phyloP scores from a whole-genome alignment of 2,888 invertebrate species.

The Notodonta ziczac region DNA sequence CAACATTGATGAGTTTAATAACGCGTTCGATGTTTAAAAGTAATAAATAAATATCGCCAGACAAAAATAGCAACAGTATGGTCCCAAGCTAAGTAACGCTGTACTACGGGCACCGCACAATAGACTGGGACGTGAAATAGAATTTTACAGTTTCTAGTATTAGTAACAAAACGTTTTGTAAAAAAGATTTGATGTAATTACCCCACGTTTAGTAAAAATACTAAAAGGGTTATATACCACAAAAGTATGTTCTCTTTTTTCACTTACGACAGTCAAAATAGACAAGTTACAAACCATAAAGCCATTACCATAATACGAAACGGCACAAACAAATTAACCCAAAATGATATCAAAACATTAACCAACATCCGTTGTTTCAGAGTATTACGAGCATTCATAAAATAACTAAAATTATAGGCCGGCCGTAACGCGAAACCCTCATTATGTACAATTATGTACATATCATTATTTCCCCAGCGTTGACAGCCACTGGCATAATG shows the following conservation, averaged over 20 bases:
- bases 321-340: constrained; percentile 2
- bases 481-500: constrained; percentile 30
- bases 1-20: constrained; percentile 32
- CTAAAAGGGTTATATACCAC: no score
- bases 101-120: no score
- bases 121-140: no score
- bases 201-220: no score
- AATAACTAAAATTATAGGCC: constrained; percentile 25
- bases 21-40: not conserved
- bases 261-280: not conserved
- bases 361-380: constrained; percentile 20
- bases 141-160: no score
- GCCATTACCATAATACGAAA: not conserved
- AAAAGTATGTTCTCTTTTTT: not conserved
- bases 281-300: not conserved
- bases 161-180: no score
- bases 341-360: constrained; percentile 10
- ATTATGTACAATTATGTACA: constrained; percentile 38
- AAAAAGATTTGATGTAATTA: no score
- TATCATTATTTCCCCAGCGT: constrained; percentile 27
- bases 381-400: constrained; percentile 19
- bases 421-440: constrained; percentile 21
- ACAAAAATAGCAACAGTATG: no score
- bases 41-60: no score
- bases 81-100: no score